A percentile compares a stretch with the other conserved stretches of the same genome.
Evolutionary conservation across 2,888 invertebrate genomes (phyloP).

Genomic region (Dryobota labecula): DNA sequence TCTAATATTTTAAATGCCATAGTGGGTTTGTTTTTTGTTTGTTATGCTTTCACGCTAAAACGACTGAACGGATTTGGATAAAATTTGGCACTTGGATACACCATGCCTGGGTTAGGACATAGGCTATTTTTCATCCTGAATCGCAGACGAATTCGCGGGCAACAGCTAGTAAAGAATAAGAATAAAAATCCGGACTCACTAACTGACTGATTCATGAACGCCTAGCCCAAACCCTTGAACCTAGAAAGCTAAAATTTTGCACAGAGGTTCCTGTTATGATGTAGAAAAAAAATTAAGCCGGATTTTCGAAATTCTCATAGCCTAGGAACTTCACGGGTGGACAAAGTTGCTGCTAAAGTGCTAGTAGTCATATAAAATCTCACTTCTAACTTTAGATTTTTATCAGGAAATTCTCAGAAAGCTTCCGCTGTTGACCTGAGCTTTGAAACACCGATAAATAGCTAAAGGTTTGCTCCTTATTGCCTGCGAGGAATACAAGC

Average conservation of each 20-base stretch:
- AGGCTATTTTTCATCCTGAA: too few species aligned
- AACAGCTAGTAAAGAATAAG: too few species aligned
- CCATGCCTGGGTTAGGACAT: too few species aligned
- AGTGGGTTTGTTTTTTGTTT: too few species aligned
- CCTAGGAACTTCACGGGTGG: background rate
- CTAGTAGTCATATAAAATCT: background rate
- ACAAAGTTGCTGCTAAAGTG: background rate
- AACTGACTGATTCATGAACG: background rate
- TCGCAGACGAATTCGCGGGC: too few species aligned
- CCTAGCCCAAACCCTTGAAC: background rate
- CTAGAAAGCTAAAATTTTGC: background rate
- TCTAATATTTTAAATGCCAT: too few species aligned
- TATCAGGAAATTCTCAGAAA: conserved; percentile 37
- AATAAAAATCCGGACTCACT: too few species aligned
- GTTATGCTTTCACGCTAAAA: too few species aligned
- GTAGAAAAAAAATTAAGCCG: background rate
- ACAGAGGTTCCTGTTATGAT: background rate
- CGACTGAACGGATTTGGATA: too few species aligned
- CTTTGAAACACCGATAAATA: conserved; percentile 36
- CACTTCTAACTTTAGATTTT: conserved; percentile 19
- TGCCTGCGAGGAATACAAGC: conserved; percentile 30
- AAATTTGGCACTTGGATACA: too few species aligned
- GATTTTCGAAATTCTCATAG: background rate
- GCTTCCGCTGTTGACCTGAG: conserved; percentile 30
- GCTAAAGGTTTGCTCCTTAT: conserved; percentile 33